A percentile compares a stretch with the other conserved stretches of the same genome.
These are phyloP conservation scores for Blera fallax DNA, from an alignment of 2,888 invertebrate genomes.

Conservation along the genomic window DNA sequence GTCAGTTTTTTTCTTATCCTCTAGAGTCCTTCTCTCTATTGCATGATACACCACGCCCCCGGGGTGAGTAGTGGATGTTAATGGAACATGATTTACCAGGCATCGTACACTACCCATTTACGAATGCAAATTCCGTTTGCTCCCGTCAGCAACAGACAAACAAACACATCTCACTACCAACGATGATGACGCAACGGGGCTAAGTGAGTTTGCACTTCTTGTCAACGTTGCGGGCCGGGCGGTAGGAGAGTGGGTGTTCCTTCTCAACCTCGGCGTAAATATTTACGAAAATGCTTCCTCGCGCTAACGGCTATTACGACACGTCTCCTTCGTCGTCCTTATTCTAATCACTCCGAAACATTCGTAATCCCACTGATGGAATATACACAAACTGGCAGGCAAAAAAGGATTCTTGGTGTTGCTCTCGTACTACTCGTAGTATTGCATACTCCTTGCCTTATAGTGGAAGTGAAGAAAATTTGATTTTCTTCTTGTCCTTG, in stretches of 20 bases:
- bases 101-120: slow-evolving; percentile 28
- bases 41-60: slow-evolving; percentile 10
- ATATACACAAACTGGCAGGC: slow-evolving; percentile 56
- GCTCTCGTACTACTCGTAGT: neutral
- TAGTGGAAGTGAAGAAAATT: slow-evolving; percentile 63
- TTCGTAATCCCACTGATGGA: slow-evolving; percentile 68
- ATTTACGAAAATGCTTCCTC: slow-evolving; percentile 66
- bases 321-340: slow-evolving; percentile 56
- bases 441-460: neutral
- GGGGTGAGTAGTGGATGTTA: neutral
- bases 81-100: slow-evolving; percentile 38
- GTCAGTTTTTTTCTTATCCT: slow-evolving; percentile 20
- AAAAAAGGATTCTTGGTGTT: slow-evolving; percentile 61
- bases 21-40: neutral
- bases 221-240: slow-evolving; percentile 34
- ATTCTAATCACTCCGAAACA: slow-evolving; percentile 71
- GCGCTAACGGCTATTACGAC: slow-evolving; percentile 71
- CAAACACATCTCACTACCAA: slow-evolving; percentile 45
- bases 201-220: slow-evolving; percentile 71
- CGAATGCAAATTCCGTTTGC: slow-evolving; percentile 67
- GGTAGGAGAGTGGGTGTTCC: slow-evolving; percentile 38
- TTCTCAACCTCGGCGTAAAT: slow-evolving; percentile 65
- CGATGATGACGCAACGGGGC: slow-evolving; percentile 31
- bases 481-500: slow-evolving; percentile 62
- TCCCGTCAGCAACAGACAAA: slow-evolving; percentile 70